phyloP scores from a whole-genome alignment of 2,113 vertebrate genomes.

The Ciconia boyciana region DNA sequence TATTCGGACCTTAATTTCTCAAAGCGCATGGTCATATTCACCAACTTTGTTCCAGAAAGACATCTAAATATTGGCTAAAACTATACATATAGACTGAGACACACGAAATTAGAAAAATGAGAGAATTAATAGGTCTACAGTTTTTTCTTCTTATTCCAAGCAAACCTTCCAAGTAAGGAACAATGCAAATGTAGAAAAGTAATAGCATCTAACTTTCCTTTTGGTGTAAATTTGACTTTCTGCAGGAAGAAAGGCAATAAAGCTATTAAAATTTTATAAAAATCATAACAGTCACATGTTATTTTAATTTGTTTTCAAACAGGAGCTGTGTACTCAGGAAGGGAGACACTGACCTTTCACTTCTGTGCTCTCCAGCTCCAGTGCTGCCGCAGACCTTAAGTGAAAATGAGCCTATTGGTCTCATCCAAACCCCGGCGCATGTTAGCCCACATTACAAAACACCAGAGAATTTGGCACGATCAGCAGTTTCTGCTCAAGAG shows the following conservation, averaged over 20 bases:
- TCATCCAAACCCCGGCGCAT: constrained; percentile 41
- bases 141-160: neutral
- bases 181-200: neutral
- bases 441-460: constrained; percentile 57
- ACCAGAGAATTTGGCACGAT: constrained; percentile 65
- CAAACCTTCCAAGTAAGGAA: neutral
- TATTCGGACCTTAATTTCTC: neutral
- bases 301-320: constrained; percentile 44
- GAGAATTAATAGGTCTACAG: neutral
- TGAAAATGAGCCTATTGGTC: constrained; percentile 55
- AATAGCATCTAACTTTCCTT: neutral
- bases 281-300: neutral
- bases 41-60: neutral
- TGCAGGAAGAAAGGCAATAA: neutral
- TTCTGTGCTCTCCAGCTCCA: neutral
- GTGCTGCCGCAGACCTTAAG: neutral
- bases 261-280: neutral
- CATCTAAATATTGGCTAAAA: neutral
- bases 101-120: neutral
- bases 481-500: constrained; percentile 64
- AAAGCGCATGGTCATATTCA: neutral
- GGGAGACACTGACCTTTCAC: constrained; percentile 29
- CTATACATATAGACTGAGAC: neutral
- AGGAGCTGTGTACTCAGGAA: constrained; percentile 25
- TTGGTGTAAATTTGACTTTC: neutral